These are phyloP conservation scores for Colinus virginianus DNA, from an alignment of 2,113 vertebrate genomes.

Conservation along the genomic window DNA sequence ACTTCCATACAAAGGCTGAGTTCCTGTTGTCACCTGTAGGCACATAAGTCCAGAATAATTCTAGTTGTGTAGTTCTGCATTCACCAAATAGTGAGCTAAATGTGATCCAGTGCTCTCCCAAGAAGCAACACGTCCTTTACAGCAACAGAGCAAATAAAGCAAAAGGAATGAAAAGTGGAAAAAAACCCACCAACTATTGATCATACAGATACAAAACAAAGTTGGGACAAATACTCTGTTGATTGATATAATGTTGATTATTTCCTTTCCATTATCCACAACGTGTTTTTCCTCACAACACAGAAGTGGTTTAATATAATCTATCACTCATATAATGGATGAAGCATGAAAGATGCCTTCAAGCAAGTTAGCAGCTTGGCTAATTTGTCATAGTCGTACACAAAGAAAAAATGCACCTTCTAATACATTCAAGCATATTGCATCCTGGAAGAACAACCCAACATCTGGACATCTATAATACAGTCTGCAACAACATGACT, in stretches of 20 bases:
- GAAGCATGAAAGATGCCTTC: slow-evolving; percentile 65
- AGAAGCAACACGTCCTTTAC: background rate
- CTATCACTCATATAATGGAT: slow-evolving; percentile 64
- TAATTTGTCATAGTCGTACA: slow-evolving; percentile 65
- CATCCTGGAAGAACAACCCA: slow-evolving; percentile 41
- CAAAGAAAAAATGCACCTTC: slow-evolving; percentile 29
- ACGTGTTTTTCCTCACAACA: background rate
- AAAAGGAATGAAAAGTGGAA: slow-evolving; percentile 48
- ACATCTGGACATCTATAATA: slow-evolving; percentile 36
- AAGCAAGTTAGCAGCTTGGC: slow-evolving; percentile 57
- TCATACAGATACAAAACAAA: slow-evolving; percentile 33
- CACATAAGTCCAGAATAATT: background rate
- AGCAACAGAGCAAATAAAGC: slow-evolving; percentile 50
- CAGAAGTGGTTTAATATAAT: slow-evolving; percentile 34
- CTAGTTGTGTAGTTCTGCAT: background rate
- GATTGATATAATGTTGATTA: background rate
- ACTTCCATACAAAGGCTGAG: background rate
- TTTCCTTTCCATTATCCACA: slow-evolving; percentile 57
- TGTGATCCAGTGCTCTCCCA: background rate
- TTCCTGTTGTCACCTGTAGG: background rate
- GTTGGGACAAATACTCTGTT: slow-evolving; percentile 51
- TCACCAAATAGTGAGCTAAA: background rate
- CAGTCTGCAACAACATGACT: background rate
- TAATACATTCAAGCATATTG: slow-evolving; percentile 47
- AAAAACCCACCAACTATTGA: slow-evolving; percentile 25